Evolutionary conservation across 2,113 vertebrate genomes (phyloP), one percentile per base, ranked within the genome.

Genomic region (Parotia lawesii): DNA sequence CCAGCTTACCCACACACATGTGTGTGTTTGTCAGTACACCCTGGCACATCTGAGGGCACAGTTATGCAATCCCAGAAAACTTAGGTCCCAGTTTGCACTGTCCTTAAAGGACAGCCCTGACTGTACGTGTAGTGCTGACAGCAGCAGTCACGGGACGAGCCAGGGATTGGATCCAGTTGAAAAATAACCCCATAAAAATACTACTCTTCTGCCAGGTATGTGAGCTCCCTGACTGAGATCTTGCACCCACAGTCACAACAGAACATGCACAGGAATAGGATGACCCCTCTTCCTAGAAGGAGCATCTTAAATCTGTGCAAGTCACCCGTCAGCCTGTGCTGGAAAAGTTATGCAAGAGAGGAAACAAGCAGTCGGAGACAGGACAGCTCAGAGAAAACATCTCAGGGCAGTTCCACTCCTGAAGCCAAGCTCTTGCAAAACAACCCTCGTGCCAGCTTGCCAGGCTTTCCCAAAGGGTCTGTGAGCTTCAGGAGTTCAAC

Each of bases 311-410:
- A 74, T 54, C 16, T 48, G 12, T 29, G 1, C 20, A 69, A 71
- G 31, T 37, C 65, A 87, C 57, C 51, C 4, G 0, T 10, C 20
- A 80, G 69, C 35, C 70, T 42, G 4, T 23, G 74, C 50, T 85
- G 79, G 56, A 58, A 37, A 51, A 44, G 69, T 92, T 92, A 73
- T 31, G 56, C 94, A 92, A 93, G 85, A 90, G 82, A 90, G 60
- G 79, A 96, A 96, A 70, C 62, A n/a, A 79, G 76, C 72, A 65
- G 74, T 7, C 0, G 0, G 85, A 85, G 73, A 78, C 3, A 67
- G 87, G 65, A 87, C 33, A 65, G 88, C 67, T 35, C 33, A 44
- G 44, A 16, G 42, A 48, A 76, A 83, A 56, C 35, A 67, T 25
- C 85, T 60, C 65, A 3, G 33, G 22, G 44, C 47, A 33, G 37